phyloP scores from a whole-genome alignment of 2,888 invertebrate genomes.

The Drosophila peninsularis region DNA sequence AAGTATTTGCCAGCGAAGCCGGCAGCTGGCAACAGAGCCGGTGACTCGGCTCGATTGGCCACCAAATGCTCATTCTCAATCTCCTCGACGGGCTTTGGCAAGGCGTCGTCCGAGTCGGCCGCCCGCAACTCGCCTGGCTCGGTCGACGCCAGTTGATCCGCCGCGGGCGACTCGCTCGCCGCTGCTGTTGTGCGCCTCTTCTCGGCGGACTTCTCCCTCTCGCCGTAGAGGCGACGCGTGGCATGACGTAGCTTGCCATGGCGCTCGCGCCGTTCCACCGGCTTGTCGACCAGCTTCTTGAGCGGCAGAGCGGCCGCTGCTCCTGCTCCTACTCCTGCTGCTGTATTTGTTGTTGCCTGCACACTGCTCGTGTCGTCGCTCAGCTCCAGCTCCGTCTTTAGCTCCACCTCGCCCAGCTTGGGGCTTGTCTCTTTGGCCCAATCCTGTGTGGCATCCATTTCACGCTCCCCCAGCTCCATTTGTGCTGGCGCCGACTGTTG shows the following conservation, averaged over 20 bases:
- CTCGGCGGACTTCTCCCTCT: constrained; percentile 50
- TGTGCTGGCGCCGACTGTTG: constrained; percentile 23
- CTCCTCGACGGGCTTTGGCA: constrained; percentile 80
- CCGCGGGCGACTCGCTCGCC: constrained; percentile 7
- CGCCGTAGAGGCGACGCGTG: constrained; percentile 58
- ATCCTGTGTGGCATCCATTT: constrained; percentile 38
- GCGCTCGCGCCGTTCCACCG: constrained; percentile 68
- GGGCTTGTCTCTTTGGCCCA: constrained; percentile 43
- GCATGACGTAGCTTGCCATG: constrained; percentile 74
- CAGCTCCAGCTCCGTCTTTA: constrained; percentile 47
- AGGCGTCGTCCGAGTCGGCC: neutral
- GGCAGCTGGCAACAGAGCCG: constrained; percentile 55
- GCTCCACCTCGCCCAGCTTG: constrained; percentile 26
- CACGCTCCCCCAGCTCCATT: constrained; percentile 26
- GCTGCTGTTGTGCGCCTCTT: constrained; percentile 31
- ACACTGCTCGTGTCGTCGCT: constrained; percentile 31
- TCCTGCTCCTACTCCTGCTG: neutral
- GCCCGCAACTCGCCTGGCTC: neutral
- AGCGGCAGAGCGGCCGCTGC: constrained; percentile 12
- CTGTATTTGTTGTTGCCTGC: constrained; percentile 6
- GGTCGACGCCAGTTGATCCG: too few relatives aligned
- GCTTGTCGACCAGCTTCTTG: constrained; percentile 58
- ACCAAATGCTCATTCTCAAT: constrained; percentile 76
- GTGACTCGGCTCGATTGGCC: constrained; percentile 60
- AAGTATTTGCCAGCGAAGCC: constrained; percentile 74